Conservation (phyloP, 2,888 invertebrate genomes). For the Brenthis ino region DNA sequence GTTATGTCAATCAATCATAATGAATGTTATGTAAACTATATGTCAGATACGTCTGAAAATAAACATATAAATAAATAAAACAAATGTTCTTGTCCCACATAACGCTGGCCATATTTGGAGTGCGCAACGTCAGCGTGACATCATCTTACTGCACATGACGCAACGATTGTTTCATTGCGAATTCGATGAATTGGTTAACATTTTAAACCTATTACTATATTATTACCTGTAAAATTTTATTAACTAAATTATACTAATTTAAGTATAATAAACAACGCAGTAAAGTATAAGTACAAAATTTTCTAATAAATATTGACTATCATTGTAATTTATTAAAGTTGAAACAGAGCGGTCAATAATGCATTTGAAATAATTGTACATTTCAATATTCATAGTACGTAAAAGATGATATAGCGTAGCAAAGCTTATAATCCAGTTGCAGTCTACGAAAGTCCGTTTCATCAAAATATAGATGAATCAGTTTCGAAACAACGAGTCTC, state of each 20-base stretch:
- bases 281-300: not conserved
- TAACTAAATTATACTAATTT: no score
- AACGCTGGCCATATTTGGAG: constrained; percentile 28
- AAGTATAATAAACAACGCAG: no score
- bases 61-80: constrained; percentile 1
- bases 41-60: not conserved
- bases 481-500: constrained; percentile 30
- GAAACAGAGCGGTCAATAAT: not conserved
- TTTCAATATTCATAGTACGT: not conserved
- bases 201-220: no score
- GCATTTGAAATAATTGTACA: not conserved
- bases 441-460: constrained; percentile 15
- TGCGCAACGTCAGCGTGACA: constrained; percentile 50
- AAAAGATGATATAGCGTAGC: not conserved
- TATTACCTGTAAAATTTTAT: no score
- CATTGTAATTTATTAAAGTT: not conserved
- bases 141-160: constrained; percentile 57
- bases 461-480: constrained; percentile 20
- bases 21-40: constrained; percentile 1
- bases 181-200: not conserved
- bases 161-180: constrained; percentile 55
- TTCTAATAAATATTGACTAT: not conserved
- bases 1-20: constrained; percentile 18
- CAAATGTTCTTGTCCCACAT: constrained; percentile 23
- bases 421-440: constrained; percentile 8